phyloP scores from a whole-genome alignment of 1,140 invertebrate genomes.

The Augochlora pura region DNA sequence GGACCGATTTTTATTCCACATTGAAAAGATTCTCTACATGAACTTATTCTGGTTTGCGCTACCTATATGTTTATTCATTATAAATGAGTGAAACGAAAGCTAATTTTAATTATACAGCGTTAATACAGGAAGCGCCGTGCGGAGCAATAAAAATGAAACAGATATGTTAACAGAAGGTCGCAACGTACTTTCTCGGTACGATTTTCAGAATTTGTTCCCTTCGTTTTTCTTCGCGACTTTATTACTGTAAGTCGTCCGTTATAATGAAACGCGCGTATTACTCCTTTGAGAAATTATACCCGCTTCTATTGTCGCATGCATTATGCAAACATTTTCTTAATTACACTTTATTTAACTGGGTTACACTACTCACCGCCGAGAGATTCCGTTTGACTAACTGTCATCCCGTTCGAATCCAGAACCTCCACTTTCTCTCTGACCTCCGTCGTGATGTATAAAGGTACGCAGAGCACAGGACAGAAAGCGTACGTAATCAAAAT shows the following conservation, averaged over 20 bases:
- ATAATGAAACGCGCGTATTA: background rate
- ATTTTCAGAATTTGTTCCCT: too few relatives aligned
- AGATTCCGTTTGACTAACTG: constrained; percentile 46
- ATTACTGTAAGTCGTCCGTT: background rate
- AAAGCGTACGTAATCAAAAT: constrained; percentile 90
- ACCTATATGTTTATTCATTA: too few relatives aligned
- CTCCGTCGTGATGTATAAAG: constrained; percentile 88
- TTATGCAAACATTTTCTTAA: background rate
- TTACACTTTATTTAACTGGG: background rate
- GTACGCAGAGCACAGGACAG: constrained; percentile 92
- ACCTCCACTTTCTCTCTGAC: constrained; percentile 77
- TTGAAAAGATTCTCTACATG: too few relatives aligned
- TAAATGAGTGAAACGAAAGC: too few relatives aligned
- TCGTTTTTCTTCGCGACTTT: too few relatives aligned
- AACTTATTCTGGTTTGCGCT: too few relatives aligned
- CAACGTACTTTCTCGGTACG: too few relatives aligned
- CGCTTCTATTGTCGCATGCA: background rate
- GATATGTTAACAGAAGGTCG: too few relatives aligned
- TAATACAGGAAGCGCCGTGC: too few relatives aligned
- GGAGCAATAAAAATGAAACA: too few relatives aligned
- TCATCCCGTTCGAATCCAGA: constrained; percentile 77
- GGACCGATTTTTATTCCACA: too few relatives aligned
- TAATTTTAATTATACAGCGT: too few relatives aligned
- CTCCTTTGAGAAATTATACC: background rate
- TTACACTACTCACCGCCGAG: constrained; percentile 1